Evolutionary conservation across 2,888 invertebrate species (phyloP).

Genomic region (Melanchra persicariae): DNA sequence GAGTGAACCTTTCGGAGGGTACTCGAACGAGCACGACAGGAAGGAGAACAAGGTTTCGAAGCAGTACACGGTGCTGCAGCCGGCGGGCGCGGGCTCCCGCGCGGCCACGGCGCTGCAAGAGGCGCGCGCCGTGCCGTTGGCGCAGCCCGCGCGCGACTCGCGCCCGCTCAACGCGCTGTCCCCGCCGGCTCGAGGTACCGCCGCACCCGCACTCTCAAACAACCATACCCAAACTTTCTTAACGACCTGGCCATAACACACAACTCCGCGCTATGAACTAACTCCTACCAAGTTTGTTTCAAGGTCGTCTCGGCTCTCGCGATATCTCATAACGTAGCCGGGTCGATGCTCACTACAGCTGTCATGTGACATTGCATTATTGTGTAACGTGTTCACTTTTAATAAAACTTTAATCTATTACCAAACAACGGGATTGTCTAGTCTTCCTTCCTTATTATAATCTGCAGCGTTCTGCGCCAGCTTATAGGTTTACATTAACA

Average conservation of each 20-base stretch:
- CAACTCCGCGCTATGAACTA: conserved; percentile 85
- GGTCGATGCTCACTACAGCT: conserved; percentile 71
- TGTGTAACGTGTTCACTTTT: conserved; percentile 57
- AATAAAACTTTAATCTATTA: conserved; percentile 55
- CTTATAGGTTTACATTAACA: conserved; percentile 57
- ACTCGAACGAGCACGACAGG: conserved; percentile 90
- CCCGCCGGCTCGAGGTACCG: conserved; percentile 94
- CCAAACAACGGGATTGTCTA: conserved; percentile 45
- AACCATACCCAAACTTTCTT: conserved; percentile 86
- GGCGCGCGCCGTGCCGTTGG: conserved; percentile 90
- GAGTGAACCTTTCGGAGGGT: conserved; percentile 94
- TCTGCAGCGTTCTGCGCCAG: conserved; percentile 64
- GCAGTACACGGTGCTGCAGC: conserved; percentile 96
- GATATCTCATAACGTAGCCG: conserved; percentile 78
- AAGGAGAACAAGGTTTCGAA: conserved; percentile 91
- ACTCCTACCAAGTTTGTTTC: conserved; percentile 88
- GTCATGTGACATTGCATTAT: conserved; percentile 67
- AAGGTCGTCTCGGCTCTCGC: conserved; percentile 85
- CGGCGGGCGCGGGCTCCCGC: conserved; percentile 95
- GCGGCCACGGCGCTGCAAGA: conserved; percentile 96
- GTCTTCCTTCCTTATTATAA: conserved; percentile 65
- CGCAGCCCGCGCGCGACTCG: conserved; percentile 88
- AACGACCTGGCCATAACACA: conserved; percentile 86
- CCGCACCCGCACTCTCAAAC: conserved; percentile 77
- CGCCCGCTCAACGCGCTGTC: conserved; percentile 91